phyloP scores from a whole-genome alignment of 1,140 invertebrate species.

The Lordiphosa clarofinis region DNA sequence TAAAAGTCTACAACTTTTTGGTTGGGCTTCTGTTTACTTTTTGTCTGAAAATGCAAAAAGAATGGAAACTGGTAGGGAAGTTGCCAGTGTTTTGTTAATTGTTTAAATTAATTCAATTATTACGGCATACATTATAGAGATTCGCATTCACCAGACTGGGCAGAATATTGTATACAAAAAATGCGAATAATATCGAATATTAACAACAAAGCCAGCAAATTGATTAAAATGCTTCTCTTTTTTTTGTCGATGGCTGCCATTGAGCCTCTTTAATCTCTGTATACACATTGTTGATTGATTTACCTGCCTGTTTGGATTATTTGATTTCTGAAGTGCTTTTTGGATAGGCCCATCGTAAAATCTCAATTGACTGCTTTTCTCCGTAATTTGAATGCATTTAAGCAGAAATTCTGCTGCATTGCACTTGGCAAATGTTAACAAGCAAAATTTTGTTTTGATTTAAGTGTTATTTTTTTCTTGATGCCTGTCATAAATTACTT shows the following conservation, averaged over 20 bases:
- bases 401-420: constrained; percentile 47
- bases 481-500: constrained; percentile 31
- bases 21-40: constrained; percentile 24
- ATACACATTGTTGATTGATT: constrained; percentile 32
- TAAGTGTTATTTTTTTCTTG: constrained; percentile 5
- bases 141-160: no score
- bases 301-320: constrained; percentile 32
- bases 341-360: constrained; percentile 16
- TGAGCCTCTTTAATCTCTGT: constrained; percentile 1
- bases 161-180: no score
- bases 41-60: no score
- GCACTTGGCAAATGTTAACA: constrained; percentile 48
- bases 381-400: constrained; percentile 59
- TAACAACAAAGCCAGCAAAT: constrained; percentile 1
- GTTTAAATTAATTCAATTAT: constrained; percentile 21
- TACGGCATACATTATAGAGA: background rate
- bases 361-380: constrained; percentile 6
- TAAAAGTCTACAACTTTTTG: constrained; percentile 12
- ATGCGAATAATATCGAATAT: background rate
- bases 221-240: background rate
- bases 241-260: background rate
- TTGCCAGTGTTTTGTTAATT: constrained; percentile 12
- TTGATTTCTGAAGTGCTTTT: constrained; percentile 33
- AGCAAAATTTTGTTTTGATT: constrained; percentile 51
- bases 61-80: constrained; percentile 6